Evolutionary conservation across 2,113 vertebrate genomes (phyloP), one percentile per base, ranked within the genome.

Genomic region (Ophiodon elongatus): DNA sequence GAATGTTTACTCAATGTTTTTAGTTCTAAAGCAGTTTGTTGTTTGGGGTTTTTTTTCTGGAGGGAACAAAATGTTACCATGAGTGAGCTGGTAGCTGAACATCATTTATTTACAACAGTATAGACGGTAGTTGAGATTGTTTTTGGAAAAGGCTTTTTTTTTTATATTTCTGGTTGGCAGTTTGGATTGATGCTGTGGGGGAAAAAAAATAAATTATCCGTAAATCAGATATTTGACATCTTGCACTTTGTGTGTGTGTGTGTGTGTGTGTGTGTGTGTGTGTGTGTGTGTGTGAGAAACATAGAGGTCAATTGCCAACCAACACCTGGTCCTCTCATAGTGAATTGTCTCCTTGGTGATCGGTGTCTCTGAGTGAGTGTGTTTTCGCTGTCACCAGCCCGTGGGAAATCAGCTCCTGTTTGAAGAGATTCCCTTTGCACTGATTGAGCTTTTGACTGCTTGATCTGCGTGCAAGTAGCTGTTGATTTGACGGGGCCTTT

Each of bases 381-480:
- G 27, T 82, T 29, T 83, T 82, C 60, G 79, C 82, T 56, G 83
- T 82, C 68, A 2, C 27, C 80, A 23, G 41, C 83, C 79, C 78
- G 2, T 57, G 85, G 89, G 84, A 92, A 91, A 90, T 91, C 80
- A 77, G 72, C 69, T 76, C 57, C 63, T 81, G 80, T 90, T 92
- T 93, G 89, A 87, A 87, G 73, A 90, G 75, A 80, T 80, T 87
- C 72, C 79, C 80, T 75, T 85, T 45, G 62, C 84, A 23, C 35
- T 63, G 80, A 88, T 88, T 85, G 83, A 79, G 80, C 88, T 75
- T 84, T 85, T 29, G 39, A 68, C 85, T 62, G 65, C 75, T 74
- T 87, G 81, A 91, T 90, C 84, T 78, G 73, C 8, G 43, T 37
- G 63, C 64, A 89, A 73, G 60, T 74, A 79, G 80, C 79, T 75